Percentiles rank a stretch among this genome's conserved stretches.
Conservation (phyloP, 2,113 vertebrate genomes). For the Conger conger region DNA sequence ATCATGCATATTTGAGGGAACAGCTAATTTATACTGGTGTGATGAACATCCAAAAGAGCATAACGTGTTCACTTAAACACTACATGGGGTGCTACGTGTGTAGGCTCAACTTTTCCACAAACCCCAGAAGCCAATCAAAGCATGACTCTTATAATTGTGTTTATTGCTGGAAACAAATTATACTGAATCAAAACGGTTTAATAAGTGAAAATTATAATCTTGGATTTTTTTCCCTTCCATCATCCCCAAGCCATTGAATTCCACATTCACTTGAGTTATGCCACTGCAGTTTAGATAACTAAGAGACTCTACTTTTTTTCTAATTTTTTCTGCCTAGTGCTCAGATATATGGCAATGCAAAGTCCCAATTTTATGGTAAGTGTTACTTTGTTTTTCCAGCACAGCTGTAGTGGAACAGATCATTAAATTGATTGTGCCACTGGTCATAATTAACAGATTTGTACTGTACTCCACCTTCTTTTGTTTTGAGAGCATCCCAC, state of each 20-base stretch:
- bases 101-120: background rate
- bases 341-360: background rate
- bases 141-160: conserved; percentile 3
- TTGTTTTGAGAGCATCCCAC: background rate
- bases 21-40: background rate
- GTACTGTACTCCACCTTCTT: background rate
- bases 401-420: conserved; percentile 1
- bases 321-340: background rate
- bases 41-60: background rate
- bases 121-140: background rate
- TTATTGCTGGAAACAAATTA: background rate
- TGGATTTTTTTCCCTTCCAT: background rate
- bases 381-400: background rate
- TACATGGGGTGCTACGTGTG: background rate
- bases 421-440: background rate
- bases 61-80: background rate
- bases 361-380: background rate
- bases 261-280: background rate
- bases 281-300: too few relatives aligned
- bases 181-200: background rate
- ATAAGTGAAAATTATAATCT: background rate
- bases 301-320: background rate
- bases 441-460: background rate
- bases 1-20: background rate
- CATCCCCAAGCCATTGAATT: background rate